phyloP scores from a whole-genome alignment of 2,888 invertebrate genomes.

The Nemapogon koenigi region DNA sequence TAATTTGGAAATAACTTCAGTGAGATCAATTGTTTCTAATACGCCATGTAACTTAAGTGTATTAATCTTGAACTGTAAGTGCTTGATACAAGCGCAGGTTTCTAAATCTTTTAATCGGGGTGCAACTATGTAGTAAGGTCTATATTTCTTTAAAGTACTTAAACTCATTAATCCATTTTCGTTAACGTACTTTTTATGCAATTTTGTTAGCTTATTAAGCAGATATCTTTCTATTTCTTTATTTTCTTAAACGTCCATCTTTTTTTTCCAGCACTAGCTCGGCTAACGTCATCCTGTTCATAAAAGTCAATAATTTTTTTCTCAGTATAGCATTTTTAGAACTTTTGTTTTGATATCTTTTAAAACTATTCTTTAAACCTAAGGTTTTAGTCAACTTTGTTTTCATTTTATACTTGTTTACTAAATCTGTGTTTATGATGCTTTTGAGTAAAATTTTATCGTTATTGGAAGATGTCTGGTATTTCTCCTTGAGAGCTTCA shows the following conservation, averaged over 20 bases:
- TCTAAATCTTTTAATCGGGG: slow-evolving; percentile 16
- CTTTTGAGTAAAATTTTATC: slow-evolving; percentile 1
- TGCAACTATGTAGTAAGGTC: slow-evolving; percentile 16
- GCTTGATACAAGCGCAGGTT: slow-evolving; percentile 16
- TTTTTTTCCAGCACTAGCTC: slow-evolving; percentile 5
- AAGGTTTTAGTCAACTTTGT: slow-evolving; percentile 1
- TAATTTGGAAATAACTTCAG: slow-evolving; percentile 12
- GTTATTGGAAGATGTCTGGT: slow-evolving; percentile 4
- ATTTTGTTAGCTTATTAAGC: slow-evolving; percentile 10
- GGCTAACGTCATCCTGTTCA: slow-evolving; percentile 5
- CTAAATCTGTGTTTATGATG: slow-evolving; percentile 1
- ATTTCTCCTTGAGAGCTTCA: slow-evolving; percentile 1
- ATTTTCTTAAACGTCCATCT: slow-evolving; percentile 5
- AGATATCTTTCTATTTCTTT: slow-evolving; percentile 11
- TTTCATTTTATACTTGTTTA: slow-evolving; percentile 5
- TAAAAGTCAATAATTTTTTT: slow-evolving; percentile 4
- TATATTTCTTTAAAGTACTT: slow-evolving; percentile 17
- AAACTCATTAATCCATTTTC: slow-evolving; percentile 15
- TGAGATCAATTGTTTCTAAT: slow-evolving; percentile 11
- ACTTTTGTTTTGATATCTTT: background rate
- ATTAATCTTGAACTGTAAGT: slow-evolving; percentile 15
- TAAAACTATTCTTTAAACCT: slow-evolving; percentile 1
- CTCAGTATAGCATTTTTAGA: slow-evolving; percentile 1
- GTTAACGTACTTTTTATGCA: slow-evolving; percentile 11
- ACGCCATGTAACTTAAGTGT: slow-evolving; percentile 12